A percentile compares a stretch with the other conserved stretches of the same genome.
Evolutionary conservation across 1,140 invertebrate species (phyloP).

Genomic region (Linepithema humile): DNA sequence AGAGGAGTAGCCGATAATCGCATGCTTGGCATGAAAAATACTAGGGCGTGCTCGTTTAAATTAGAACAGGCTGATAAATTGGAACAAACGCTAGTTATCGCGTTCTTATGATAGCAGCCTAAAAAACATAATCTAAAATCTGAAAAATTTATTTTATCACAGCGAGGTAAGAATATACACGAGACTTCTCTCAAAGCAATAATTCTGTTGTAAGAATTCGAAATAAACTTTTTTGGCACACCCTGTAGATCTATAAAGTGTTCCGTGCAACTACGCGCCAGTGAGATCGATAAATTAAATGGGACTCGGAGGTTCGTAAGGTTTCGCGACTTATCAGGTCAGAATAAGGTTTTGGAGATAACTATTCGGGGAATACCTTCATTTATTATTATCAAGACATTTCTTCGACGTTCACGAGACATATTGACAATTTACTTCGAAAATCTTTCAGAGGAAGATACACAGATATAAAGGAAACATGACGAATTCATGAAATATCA

Average conservation of each 20-base stretch:
- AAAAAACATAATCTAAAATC: constrained; percentile 14
- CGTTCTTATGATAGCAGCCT: constrained; percentile 8
- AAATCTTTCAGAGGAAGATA: not conserved
- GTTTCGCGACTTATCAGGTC: constrained; percentile 53
- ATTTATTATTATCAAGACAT: not conserved
- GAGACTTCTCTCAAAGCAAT: not conserved
- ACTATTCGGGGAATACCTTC: not conserved
- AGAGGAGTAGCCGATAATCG: not conserved
- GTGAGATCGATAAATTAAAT: constrained; percentile 61
- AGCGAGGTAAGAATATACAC: not conserved
- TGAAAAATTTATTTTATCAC: constrained; percentile 5
- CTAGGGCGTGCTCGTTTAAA: not conserved
- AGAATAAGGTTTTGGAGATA: not conserved
- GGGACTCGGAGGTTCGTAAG: constrained; percentile 54
- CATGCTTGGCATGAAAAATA: not conserved
- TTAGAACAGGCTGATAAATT: constrained; percentile 40
- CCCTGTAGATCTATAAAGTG: constrained; percentile 24
- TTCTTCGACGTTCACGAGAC: not conserved
- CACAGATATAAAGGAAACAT: not conserved
- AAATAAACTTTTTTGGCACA: constrained; percentile 28
- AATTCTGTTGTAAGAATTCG: not conserved
- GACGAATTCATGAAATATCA: constrained; percentile 9
- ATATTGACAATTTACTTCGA: not conserved
- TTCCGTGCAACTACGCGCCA: constrained; percentile 49
- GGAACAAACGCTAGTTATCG: constrained; percentile 27